A percentile compares a stretch with the other conserved stretches of the same genome.
phyloP scores from a whole-genome alignment of 1,140 invertebrate species.

The Drosophila seguyi region DNA sequence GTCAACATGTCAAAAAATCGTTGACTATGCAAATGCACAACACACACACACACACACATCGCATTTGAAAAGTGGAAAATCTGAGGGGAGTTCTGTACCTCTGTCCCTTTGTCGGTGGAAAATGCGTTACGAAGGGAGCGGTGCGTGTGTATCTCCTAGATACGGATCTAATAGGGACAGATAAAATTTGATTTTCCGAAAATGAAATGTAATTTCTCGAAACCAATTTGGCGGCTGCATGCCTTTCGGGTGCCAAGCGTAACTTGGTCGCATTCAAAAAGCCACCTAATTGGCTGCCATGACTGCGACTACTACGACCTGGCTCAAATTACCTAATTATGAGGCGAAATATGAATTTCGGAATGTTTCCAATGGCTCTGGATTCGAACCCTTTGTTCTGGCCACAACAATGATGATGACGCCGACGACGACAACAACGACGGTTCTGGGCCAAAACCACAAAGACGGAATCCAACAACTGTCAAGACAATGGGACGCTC shows the following conservation, averaged over 20 bases:
- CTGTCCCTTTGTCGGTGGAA: conserved; percentile 13
- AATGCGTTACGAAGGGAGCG: conserved; percentile 36
- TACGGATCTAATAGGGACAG: conserved; percentile 41
- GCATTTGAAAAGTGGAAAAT: conserved; percentile 25
- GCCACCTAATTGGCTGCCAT: conserved; percentile 65
- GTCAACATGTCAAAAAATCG: conserved; percentile 85
- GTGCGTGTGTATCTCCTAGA: conserved; percentile 39
- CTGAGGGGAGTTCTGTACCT: not conserved
- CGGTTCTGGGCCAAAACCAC: conserved; percentile 12
- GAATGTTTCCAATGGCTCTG: conserved; percentile 33
- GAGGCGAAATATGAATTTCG: conserved; percentile 45
- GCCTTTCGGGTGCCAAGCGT: not conserved
- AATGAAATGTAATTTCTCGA: conserved; percentile 35
- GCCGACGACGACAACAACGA: not conserved
- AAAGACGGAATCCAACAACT: conserved; percentile 54
- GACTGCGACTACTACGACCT: conserved; percentile 16
- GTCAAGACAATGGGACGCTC: conserved; percentile 64
- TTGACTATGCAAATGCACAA: conserved; percentile 78
- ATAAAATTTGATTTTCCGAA: conserved; percentile 49
- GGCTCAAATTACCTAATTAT: conserved; percentile 79
- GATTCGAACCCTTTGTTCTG: conserved; percentile 54
- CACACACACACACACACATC: conserved; percentile 18
- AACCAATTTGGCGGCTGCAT: conserved; percentile 15
- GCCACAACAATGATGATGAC: conserved; percentile 53
- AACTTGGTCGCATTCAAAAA: not conserved